A percentile compares a stretch with the other conserved stretches of the same genome.
These are phyloP conservation scores for Phataginus tetradactyla DNA, from an alignment of 2,797 vertebrate genomes.

Conservation along the genomic window DNA sequence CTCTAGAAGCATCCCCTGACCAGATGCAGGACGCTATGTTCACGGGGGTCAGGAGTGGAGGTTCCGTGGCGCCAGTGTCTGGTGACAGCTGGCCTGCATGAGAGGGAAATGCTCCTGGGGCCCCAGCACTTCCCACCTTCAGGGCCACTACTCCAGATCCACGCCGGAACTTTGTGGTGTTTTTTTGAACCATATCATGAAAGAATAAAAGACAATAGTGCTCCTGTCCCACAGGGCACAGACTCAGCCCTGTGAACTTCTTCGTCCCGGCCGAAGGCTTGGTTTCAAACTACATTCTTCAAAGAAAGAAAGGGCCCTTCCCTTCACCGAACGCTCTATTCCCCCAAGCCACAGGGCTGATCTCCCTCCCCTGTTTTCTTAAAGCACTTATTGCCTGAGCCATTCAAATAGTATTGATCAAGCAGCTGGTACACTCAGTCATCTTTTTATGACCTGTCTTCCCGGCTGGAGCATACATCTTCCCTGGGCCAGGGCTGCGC, in stretches of 20 bases:
- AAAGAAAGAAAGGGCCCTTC: background rate
- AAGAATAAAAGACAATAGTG: background rate
- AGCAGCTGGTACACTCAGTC: conserved; percentile 56
- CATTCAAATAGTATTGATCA: conserved; percentile 75
- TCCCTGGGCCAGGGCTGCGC: background rate
- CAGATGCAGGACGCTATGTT: background rate
- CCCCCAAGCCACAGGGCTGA: background rate
- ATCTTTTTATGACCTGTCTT: conserved; percentile 76
- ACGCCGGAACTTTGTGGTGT: too few relatives aligned
- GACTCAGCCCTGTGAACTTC: background rate
- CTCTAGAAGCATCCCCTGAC: background rate
- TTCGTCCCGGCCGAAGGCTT: background rate
- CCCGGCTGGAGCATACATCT: conserved; percentile 61
- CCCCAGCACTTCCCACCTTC: background rate
- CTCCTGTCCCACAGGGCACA: background rate
- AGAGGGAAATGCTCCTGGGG: background rate
- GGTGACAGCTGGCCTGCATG: background rate
- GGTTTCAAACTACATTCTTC: background rate
- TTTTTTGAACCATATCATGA: background rate
- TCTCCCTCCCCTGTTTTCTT: conserved; percentile 51
- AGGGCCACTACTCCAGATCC: background rate
- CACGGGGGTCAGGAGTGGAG: background rate
- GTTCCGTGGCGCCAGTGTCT: background rate
- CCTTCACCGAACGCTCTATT: background rate
- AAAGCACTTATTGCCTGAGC: conserved; percentile 58